Percentiles rank a stretch among this genome's conserved stretches.
Evolutionary conservation across 2,888 invertebrate genomes (phyloP).

Genomic region (Tenthredo livida): DNA sequence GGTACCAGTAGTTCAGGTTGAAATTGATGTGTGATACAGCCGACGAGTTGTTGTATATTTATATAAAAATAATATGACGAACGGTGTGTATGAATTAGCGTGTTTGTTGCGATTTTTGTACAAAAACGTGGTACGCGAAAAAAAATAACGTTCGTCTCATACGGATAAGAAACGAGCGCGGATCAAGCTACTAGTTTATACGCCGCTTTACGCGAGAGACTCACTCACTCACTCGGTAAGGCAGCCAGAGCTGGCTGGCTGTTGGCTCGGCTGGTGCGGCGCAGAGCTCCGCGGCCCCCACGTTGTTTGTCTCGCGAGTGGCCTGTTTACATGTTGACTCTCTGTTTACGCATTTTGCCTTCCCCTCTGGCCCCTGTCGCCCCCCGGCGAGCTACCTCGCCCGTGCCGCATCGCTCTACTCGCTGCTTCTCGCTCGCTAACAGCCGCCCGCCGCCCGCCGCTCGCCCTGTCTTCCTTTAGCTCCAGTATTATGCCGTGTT

Average conservation of each 20-base stretch:
- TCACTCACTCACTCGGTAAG: slow-evolving; percentile 48
- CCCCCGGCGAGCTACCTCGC: slow-evolving; percentile 56
- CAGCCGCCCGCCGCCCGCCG: not conserved
- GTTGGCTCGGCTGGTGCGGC: slow-evolving; percentile 60
- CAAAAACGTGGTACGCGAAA: too few relatives aligned
- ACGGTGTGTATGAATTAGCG: too few relatives aligned
- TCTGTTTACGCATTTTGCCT: slow-evolving; percentile 77
- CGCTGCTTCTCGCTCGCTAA: slow-evolving; percentile 18
- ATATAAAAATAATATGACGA: too few relatives aligned
- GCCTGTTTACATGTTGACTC: slow-evolving; percentile 79
- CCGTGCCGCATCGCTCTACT: slow-evolving; percentile 35
- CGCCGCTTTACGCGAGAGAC: slow-evolving; percentile 46
- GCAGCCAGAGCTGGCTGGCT: slow-evolving; percentile 36
- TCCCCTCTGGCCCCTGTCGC: slow-evolving; percentile 63
- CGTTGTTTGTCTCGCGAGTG: slow-evolving; percentile 79
- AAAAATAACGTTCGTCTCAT: not conserved
- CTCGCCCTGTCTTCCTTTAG: slow-evolving; percentile 1
- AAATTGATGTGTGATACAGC: not conserved
- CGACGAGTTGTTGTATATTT: not conserved
- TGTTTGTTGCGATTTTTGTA: too few relatives aligned
- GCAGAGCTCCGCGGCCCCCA: slow-evolving; percentile 76
- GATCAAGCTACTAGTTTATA: slow-evolving; percentile 33
- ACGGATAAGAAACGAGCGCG: not conserved
- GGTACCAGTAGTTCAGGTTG: not conserved
- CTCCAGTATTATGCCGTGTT: slow-evolving; percentile 6